A percentile compares a stretch with the other conserved stretches of the same genome.
Conservation (phyloP, 64 coral and sea anemone species). For the Trachythela sp. region DNA sequence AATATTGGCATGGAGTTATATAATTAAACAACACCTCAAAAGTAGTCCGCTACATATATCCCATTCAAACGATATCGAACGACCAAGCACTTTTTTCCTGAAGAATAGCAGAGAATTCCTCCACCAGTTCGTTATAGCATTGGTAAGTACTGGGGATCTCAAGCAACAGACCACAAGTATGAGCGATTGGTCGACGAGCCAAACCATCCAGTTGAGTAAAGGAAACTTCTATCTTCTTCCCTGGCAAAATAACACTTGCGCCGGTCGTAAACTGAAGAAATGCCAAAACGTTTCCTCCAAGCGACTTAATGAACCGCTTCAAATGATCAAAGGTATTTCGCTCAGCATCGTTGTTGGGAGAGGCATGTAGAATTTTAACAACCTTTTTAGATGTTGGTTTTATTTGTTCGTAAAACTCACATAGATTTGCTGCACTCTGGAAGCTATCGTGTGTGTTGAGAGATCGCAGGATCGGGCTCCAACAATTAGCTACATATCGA, state of each 20-base stretch:
- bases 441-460: no score
- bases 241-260: conserved; percentile 14
- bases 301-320: conserved; percentile 25
- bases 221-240: background rate
- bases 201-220: background rate
- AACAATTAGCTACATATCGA: conserved; percentile 48
- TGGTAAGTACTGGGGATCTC: conserved; percentile 33
- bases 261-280: conserved; percentile 38
- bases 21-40: no score
- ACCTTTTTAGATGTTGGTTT: conserved; percentile 53
- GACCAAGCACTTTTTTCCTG: conserved; percentile 16
- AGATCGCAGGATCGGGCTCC: background rate
- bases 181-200: background rate
- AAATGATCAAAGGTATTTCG: conserved; percentile 22
- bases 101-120: background rate
- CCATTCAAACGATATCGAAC: background rate
- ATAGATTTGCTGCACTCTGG: background rate
- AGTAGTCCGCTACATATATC: no score
- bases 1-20: no score
- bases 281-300: conserved; percentile 11
- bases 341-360: conserved; percentile 26
- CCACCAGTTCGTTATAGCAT: background rate
- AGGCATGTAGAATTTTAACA: conserved; percentile 27
- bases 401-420: background rate
- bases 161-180: conserved; percentile 35